A percentile compares a stretch with the other conserved stretches of the same genome.
Conservation (phyloP, 2,797 vertebrate genomes). For the Phoebastria nigripes region DNA sequence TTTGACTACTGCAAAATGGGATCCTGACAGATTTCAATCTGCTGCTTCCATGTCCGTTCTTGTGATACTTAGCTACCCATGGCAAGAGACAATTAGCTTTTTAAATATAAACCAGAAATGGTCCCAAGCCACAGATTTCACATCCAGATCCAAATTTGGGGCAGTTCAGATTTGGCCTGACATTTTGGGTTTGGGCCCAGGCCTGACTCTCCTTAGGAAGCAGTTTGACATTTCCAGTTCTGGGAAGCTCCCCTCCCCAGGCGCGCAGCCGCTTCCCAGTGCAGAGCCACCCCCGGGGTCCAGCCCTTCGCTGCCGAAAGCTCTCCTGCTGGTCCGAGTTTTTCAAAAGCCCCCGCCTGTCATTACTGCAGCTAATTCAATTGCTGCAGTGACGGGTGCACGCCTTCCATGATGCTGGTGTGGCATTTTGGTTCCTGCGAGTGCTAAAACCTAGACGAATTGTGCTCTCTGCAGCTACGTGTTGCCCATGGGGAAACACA, state of each 20-base stretch:
- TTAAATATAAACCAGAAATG: slow-evolving; percentile 40
- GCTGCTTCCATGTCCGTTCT: not conserved
- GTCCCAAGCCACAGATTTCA: slow-evolving; percentile 46
- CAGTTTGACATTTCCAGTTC: slow-evolving; percentile 52
- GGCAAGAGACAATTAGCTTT: slow-evolving; percentile 30
- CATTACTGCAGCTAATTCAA: not conserved
- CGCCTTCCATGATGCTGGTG: not conserved
- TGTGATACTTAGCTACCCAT: not conserved
- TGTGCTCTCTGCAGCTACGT: not conserved
- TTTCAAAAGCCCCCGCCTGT: not conserved
- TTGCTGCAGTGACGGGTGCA: not conserved
- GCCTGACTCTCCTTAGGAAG: slow-evolving; percentile 8
- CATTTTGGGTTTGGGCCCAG: slow-evolving; percentile 22
- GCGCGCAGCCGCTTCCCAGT: not conserved
- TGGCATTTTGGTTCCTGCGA: not conserved
- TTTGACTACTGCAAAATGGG: not conserved
- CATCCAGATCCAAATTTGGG: slow-evolving; percentile 45
- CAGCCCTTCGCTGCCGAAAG: not conserved
- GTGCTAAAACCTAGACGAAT: fast-evolving
- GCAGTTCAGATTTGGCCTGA: slow-evolving; percentile 30
- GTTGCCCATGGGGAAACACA: fast-evolving
- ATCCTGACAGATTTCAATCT: slow-evolving; percentile 9
- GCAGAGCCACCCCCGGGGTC: not conserved
- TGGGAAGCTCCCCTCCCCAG: slow-evolving; percentile 2
- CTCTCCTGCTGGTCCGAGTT: not conserved